phyloP scores from a whole-genome alignment of 2,888 invertebrate genomes.

The Ptychoptera contaminata region DNA sequence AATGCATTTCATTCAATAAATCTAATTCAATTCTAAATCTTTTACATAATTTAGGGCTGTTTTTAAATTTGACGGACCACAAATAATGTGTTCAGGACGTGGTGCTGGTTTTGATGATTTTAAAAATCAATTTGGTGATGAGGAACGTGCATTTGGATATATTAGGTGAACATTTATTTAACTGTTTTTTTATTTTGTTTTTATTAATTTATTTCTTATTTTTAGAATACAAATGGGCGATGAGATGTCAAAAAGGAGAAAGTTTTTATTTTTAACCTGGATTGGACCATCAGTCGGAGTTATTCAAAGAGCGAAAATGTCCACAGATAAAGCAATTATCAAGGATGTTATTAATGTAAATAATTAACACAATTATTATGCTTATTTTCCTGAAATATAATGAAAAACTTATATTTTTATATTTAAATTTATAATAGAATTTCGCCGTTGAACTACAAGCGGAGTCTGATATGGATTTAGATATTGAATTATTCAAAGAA shows the following conservation, averaged over 20 bases:
- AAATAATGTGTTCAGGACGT: constrained; percentile 47
- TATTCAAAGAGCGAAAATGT: constrained; percentile 66
- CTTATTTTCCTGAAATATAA: background rate
- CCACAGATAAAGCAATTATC: constrained; percentile 63
- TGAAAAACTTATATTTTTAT: constrained; percentile 3
- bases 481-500: constrained; percentile 50
- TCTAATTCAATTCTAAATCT: background rate
- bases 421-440: constrained; percentile 35
- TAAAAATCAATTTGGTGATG: constrained; percentile 49
- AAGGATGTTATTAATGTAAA: constrained; percentile 60
- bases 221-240: constrained; percentile 57
- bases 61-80: constrained; percentile 56
- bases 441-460: constrained; percentile 62
- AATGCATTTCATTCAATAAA: too few relatives aligned
- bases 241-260: constrained; percentile 67
- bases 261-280: constrained; percentile 67
- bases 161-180: constrained; percentile 33
- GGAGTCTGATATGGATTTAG: constrained; percentile 51
- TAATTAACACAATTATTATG: constrained; percentile 3
- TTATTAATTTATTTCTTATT: background rate
- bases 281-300: constrained; percentile 57
- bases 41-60: constrained; percentile 41
- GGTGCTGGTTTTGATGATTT: constrained; percentile 56
- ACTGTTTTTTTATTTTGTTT: background rate
- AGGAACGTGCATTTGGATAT: constrained; percentile 60